Base-by-base conservation (phyloP, 2,113 vertebrate genomes). In the rabbit (Oryctolagus cuniculus) region DNA sequence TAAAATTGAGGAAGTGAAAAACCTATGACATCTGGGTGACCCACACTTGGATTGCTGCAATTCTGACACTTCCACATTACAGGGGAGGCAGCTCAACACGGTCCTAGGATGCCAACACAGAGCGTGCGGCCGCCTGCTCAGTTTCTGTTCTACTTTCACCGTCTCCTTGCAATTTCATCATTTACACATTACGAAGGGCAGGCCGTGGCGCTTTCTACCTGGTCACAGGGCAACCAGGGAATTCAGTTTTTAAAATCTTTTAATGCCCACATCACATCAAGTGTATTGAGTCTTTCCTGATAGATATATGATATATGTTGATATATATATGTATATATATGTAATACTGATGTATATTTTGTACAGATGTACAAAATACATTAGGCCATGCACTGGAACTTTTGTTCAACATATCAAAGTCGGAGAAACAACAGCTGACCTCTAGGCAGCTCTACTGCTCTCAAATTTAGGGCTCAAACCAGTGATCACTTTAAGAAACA, bases 41-140 rank as follows among this genome's bases (percentile, higher is more conserved):
- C 16, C 2, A 38, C 25, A 5, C 61, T 19, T n/a, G 15, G n/a
- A 27, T 36, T 49, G 83, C 77, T 55, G 77, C 31, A 36, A 82
- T 5, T 5, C 0, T 2, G 49, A 58, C 10, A 36, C 10, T 49
- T 51, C 22, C 31, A 44, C 51, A 8, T 5, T 27, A 0, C 0
- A 1, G 34, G 49, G 72, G 38, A 67, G 61, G 13, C 58, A 38
- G n/a, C 27, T 36, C 3, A 1, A 0, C 1, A 19, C 1, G 8
- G 24, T 2, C 69, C 19, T 1, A 1, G 0, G 8, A 12, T 44
- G 36, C 29, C 25, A 87, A 2, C 44, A 7, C 21, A 8, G 34
- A 6, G 6, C 53, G 4, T 34, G 22, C 5, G 16, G 17, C 19
- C 58, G 15, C 36, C 63, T n/a, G 72, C 72, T 24, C 27, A 4